phyloP scores from a whole-genome alignment of 2,888 invertebrate species.

The Andrena dorsata region DNA sequence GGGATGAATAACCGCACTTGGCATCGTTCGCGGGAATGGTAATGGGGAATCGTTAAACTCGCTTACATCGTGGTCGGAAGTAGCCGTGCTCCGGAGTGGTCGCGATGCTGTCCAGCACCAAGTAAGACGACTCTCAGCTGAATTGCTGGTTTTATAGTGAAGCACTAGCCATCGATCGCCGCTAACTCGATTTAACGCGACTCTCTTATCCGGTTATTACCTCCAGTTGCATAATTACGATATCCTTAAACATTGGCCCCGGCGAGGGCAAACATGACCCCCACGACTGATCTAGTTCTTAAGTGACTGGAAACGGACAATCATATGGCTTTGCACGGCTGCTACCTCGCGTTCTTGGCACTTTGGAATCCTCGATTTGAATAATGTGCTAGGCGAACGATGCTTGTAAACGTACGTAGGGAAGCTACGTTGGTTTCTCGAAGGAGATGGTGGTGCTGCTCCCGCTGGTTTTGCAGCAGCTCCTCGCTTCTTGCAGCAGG shows the following conservation, averaged over 20 bases:
- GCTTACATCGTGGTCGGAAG: conserved; percentile 39
- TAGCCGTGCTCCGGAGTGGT: neutral
- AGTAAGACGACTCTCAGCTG: conserved; percentile 43
- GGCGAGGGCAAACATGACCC: neutral
- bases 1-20: neutral
- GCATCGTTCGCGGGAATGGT: too few species aligned
- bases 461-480: conserved; percentile 41
- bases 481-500: conserved; percentile 63
- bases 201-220: conserved; percentile 61
- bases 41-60: neutral
- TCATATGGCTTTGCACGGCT: conserved; percentile 37
- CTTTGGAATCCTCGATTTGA: neutral
- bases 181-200: conserved; percentile 54
- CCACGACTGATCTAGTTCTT: conserved; percentile 3
- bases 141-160: conserved; percentile 56
- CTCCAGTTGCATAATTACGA: conserved; percentile 53
- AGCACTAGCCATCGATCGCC: conserved; percentile 61
- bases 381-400: neutral
- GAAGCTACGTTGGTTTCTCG: conserved; percentile 11
- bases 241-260: conserved; percentile 39
- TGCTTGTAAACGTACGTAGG: neutral
- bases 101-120: conserved; percentile 57
- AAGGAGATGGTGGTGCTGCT: conserved; percentile 28
- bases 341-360: neutral
- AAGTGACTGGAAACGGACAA: conserved; percentile 23